Evolutionary conservation across 2,113 vertebrate genomes (phyloP).

Genomic region (Trachemys scripta): DNA sequence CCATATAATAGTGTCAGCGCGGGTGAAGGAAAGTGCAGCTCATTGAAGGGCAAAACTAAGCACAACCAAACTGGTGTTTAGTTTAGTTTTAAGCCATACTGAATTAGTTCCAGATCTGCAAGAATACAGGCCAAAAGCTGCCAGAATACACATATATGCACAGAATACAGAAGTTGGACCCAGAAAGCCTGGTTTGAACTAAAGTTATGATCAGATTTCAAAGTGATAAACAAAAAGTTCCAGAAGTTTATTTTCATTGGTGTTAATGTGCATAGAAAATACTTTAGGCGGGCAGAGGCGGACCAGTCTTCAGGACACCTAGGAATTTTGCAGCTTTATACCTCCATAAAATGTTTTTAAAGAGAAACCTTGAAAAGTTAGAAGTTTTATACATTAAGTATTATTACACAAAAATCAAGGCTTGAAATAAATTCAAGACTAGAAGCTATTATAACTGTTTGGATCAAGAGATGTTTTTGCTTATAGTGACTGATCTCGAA

Average conservation of each 20-base stretch:
- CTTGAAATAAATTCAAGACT: neutral
- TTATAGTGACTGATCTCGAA: neutral
- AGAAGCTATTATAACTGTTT: neutral
- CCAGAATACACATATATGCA: neutral
- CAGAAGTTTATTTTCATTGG: neutral
- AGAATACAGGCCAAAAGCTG: neutral
- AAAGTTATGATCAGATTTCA: neutral
- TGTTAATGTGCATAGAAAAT: neutral
- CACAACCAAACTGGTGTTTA: neutral
- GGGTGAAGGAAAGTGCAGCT: neutral
- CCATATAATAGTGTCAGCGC: neutral
- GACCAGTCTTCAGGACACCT: neutral
- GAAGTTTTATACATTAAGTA: neutral
- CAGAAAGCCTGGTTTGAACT: neutral
- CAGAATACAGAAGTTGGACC: neutral
- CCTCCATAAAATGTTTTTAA: accelerated
- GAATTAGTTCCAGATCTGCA: neutral
- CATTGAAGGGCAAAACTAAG: neutral
- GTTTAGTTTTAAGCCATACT: neutral
- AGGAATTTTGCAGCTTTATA: neutral
- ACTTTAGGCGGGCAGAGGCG: neutral
- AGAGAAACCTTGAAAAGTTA: neutral
- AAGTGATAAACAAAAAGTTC: neutral
- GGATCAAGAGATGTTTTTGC: neutral
- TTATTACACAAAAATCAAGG: neutral